These are phyloP conservation scores for Caenorhabditis becei DNA, from an alignment of 2,888 invertebrate genomes.

Conservation along the genomic window DNA sequence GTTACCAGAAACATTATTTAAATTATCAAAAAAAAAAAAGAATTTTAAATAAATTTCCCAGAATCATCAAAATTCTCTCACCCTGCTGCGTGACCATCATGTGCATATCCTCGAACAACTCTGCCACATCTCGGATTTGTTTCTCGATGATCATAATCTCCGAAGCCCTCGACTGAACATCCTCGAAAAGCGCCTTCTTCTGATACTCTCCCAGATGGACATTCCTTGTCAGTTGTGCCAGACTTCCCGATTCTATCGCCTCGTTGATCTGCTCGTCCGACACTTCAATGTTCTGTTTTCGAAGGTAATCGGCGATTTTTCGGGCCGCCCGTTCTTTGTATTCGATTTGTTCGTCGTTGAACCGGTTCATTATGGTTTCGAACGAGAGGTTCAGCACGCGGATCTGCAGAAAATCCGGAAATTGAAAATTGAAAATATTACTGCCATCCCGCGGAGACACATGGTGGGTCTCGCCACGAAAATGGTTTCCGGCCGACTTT, in stretches of 20 bases:
- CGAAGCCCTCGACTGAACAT: slow-evolving; percentile 34
- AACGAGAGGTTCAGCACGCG: slow-evolving; percentile 36
- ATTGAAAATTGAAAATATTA: not conserved
- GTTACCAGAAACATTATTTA: not conserved
- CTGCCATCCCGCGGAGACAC: too few relatives aligned
- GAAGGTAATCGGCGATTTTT: slow-evolving; percentile 42
- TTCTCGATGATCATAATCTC: slow-evolving; percentile 45
- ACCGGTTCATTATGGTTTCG: slow-evolving; percentile 45
- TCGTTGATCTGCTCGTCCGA: slow-evolving; percentile 35
- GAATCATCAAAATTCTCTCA: too few relatives aligned
- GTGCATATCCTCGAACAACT: slow-evolving; percentile 52
- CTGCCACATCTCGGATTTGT: slow-evolving; percentile 49
- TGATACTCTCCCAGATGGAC: slow-evolving; percentile 33
- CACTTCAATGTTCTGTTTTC: slow-evolving; percentile 51
- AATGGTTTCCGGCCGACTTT: too few relatives aligned
- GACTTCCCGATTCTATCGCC: slow-evolving; percentile 48
- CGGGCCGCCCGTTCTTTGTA: slow-evolving; percentile 32
- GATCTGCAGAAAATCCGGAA: slow-evolving; percentile 18
- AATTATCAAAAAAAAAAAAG: too few relatives aligned
- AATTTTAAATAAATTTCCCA: too few relatives aligned
- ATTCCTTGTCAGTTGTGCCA: slow-evolving; percentile 33
- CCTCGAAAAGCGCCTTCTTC: slow-evolving; percentile 44
- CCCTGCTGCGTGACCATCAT: slow-evolving; percentile 37
- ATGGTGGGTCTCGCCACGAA: too few relatives aligned
- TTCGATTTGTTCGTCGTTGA: slow-evolving; percentile 44